These are phyloP conservation scores for Dicyrtoma fusca DNA, from an alignment of 2,888 invertebrate genomes.

Conservation along the genomic window DNA sequence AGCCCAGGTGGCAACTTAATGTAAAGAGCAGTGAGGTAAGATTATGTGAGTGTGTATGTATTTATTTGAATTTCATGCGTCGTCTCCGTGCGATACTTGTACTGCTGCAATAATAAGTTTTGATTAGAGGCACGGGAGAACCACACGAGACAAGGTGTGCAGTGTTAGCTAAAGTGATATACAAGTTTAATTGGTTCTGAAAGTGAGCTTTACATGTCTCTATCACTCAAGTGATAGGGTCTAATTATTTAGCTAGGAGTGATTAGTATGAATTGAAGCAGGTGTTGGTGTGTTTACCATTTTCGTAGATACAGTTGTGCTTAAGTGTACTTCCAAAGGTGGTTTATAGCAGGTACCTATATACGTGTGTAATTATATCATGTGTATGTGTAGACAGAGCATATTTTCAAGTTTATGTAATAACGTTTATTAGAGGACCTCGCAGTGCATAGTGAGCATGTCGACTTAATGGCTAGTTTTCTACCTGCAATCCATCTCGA, in stretches of 20 bases:
- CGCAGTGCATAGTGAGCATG: slow-evolving; percentile 30
- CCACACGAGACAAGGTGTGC: slow-evolving; percentile 28
- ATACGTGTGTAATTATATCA: background rate
- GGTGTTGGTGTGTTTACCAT: slow-evolving; percentile 26
- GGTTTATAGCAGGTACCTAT: background rate
- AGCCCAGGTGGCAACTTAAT: slow-evolving; percentile 15
- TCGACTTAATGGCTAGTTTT: slow-evolving; percentile 36
- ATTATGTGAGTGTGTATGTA: too few species aligned
- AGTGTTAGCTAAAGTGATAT: slow-evolving; percentile 17
- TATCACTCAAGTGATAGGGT: slow-evolving; percentile 32
- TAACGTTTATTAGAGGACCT: slow-evolving; percentile 8
- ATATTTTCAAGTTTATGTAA: slow-evolving; percentile 18
- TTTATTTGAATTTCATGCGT: too few species aligned
- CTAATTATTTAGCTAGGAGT: slow-evolving; percentile 50
- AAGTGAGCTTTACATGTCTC: slow-evolving; percentile 30
- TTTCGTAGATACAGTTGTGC: background rate
- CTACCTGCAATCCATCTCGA: slow-evolving; percentile 37
- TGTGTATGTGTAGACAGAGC: background rate
- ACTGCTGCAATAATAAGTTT: background rate
- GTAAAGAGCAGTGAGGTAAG: slow-evolving; percentile 18
- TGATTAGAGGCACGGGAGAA: slow-evolving; percentile 16
- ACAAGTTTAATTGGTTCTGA: slow-evolving; percentile 33
- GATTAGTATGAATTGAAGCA: slow-evolving; percentile 43
- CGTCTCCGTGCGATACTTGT: too few species aligned
- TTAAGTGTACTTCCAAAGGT: background rate